Base-by-base conservation (phyloP, 1,140 invertebrate species). In the Thaumetopoea pityocampa region DNA sequence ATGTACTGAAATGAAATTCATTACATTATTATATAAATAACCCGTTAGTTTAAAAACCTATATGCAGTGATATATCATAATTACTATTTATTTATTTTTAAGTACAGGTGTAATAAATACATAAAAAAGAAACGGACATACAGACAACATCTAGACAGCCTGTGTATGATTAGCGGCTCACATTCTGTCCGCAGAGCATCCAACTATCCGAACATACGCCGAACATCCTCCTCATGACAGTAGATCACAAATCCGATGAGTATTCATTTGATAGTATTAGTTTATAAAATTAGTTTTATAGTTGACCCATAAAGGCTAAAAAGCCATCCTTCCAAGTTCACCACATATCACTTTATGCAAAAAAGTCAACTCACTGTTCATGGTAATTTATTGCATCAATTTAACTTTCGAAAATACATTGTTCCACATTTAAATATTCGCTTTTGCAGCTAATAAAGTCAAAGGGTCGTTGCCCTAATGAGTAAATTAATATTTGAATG, bases 171-270 rank as follows among this genome's bases (percentile, higher is more conserved):
- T 67, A 61, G 58, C 67, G 42, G 55, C 78, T 82, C 79, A 83
- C 79, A 83, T 83, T 83, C 65, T 83, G 79, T 60, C 79, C 76
- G 52, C 79, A 83, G 46, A 83, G 76, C 14, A 70, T 51, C 79
- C 76, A 83, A 26, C 74, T 68, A 50, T 80, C 79, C 1, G 79
- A 67, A 36, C 79, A 83, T 1, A 76, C 79, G 5, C 79, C 76
- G 33, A 80, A 83, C 3, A 83, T 72, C 15, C 74, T 61, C 52
- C 76, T 77, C 79, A 83, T 83, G 23, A 24, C 56, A 11, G 30
- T 4, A 10, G 24, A 24, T 29, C 26, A 52, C 48, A 56, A 57
- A 56, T 54, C 46, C 27, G 23, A 14, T 40, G 41, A 48, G 55
- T 55, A 62, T 60, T 29, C 28, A n/a, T 33, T 14, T 9, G 17